Evolutionary conservation across 2,888 invertebrate genomes (phyloP), one percentile per base, ranked within the genome.

Genomic region (Steinernema scapterisci): DNA sequence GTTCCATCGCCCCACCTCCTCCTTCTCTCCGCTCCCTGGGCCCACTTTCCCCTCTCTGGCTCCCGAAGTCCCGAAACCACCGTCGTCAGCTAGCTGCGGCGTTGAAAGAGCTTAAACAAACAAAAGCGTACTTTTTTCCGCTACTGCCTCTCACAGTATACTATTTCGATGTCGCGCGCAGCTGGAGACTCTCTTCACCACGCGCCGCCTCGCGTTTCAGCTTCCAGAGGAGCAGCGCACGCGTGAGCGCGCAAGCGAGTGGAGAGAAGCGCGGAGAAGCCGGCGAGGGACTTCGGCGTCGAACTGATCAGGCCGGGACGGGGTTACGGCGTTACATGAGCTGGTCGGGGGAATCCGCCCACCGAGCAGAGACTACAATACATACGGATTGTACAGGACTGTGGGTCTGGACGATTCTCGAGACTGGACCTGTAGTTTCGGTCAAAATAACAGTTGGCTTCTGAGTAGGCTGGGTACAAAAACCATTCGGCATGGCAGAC

Each of bases 121-220:
- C 25, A 63, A 27, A 63, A n/a, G 31, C 63, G 63, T 27, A 31
- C 63, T 63, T 63, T 63, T 54, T 63, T 63, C 63, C 63, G 31
- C 63, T 31, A 38, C 27, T 63, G 63, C 63, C 38, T 63, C 63
- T 31, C 63, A 63, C 63, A 63, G 63, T 63, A 63, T 63, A 63
- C 63, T 63, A 63, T 63, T 63, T 31, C 63, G 21, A 27, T 13
- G 27, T 19, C 31, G 63, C 31, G 63, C 63, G 63, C 63, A 38
- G 63, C 38, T 31, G 63, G 63, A 63, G 63, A 48, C 48, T 48
- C 48, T 48, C 13, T 13, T 7, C 6, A n/a, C n/a, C 5, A 38
- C 38, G 48, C 48, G 48, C 48, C 7, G 48, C 16, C 48, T 16
- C 19, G 3, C 48, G 48, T 5, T 13, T 19, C 48, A 13, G 48